phyloP scores from a whole-genome alignment of 2,113 vertebrate species.

The Mobula birostris region DNA sequence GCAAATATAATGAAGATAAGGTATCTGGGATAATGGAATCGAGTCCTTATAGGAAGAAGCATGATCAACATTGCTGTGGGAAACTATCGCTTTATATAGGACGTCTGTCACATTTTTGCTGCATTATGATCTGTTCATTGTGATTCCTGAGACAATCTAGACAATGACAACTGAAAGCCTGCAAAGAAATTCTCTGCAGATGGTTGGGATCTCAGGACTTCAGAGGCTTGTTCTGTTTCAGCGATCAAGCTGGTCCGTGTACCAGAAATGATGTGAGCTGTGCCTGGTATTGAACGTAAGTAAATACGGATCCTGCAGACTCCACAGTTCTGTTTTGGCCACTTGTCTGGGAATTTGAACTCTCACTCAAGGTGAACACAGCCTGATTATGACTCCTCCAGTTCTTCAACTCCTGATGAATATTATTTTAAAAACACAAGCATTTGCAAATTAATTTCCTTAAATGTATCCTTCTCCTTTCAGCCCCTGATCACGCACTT shows the following conservation, averaged over 20 bases:
- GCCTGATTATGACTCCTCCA: neutral
- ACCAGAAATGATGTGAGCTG: neutral
- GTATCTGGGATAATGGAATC: too few species aligned
- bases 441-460: too few species aligned
- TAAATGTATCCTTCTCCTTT: too few species aligned
- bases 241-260: neutral
- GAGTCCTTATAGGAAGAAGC: too few species aligned
- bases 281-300: neutral
- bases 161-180: neutral
- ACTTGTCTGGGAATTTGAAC: neutral
- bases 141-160: neutral
- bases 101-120: too few species aligned
- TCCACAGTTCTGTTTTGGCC: neutral
- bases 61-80: too few species aligned
- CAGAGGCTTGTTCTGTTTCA: neutral
- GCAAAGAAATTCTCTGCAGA: neutral
- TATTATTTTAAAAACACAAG: too few species aligned
- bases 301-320: neutral
- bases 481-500: too few species aligned
- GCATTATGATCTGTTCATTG: too few species aligned
- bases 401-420: too few species aligned
- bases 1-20: too few species aligned
- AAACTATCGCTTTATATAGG: too few species aligned
- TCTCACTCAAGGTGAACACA: neutral
- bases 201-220: neutral